Evolutionary conservation across 1,140 invertebrate species (phyloP).

Genomic region (Campoletis sonorensis): DNA sequence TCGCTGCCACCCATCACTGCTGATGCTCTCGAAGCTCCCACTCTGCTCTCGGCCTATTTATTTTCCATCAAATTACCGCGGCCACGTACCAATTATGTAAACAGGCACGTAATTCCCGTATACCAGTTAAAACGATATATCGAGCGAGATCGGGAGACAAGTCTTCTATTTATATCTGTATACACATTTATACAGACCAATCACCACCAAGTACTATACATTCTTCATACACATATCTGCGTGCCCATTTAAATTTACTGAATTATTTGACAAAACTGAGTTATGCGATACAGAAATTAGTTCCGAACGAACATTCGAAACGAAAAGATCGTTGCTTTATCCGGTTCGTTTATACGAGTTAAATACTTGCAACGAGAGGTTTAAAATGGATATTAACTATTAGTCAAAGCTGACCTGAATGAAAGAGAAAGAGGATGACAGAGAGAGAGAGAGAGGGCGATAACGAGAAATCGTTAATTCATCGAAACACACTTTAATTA

Average conservation of each 20-base stretch:
- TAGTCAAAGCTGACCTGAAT: no score
- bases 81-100: slow-evolving; percentile 56
- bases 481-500: no score
- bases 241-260: neutral
- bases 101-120: slow-evolving; percentile 53
- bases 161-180: neutral
- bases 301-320: neutral
- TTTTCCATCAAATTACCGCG: slow-evolving; percentile 58
- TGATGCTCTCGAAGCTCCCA: neutral
- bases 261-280: neutral
- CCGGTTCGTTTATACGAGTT: neutral
- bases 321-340: neutral
- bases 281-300: neutral
- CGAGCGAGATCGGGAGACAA: slow-evolving; percentile 1
- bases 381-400: neutral
- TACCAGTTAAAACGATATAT: slow-evolving; percentile 20
- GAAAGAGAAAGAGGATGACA: no score
- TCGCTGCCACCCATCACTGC: slow-evolving; percentile 22
- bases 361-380: neutral
- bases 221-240: neutral
- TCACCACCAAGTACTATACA: neutral
- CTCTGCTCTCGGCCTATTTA: slow-evolving; percentile 51
- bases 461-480: no score
- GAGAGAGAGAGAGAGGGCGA: no score
- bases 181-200: neutral